Evolutionary conservation across 2,797 vertebrate species (phyloP), one percentile per base, ranked within the genome.

Genomic region (Protosalanx chinensis): DNA sequence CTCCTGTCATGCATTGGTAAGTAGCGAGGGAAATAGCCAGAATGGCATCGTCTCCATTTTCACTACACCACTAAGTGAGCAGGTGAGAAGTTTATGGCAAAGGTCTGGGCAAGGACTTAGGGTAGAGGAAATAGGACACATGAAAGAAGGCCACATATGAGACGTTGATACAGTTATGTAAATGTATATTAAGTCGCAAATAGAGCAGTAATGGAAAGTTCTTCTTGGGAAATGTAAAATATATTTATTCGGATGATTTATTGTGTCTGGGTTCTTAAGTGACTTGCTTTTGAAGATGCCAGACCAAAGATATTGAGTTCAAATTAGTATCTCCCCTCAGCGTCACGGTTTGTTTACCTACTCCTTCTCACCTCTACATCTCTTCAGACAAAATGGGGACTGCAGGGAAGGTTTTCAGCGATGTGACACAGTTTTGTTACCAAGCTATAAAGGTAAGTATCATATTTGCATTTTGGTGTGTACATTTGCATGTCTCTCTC

Each of bases 281-380:
- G 73, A 79, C 75, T 82, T 81, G 81, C 85, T 87, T 33, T 84
- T 78, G 67, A 79, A 83, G 72, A 81, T 87, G 79, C 83, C 82
- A 88, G 86, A 87, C 72, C 75, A 80, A 79, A 82, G 82, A 88
- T 88, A 87, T 80, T 82, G 84, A 82, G 82, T 67, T 0, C 84
- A 86, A 85, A 90, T 91, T 90, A 89, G 88, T 88, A 91, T 90
- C 90, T 90, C 88, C 90, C 89, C 89, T 90, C 88, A 76, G 87
- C 88, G 86, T 88, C 81, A 84, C 85, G 86, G 85, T 88, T 87
- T 89, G 89, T 91, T 91, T 90, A 89, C 89, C 85, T 84, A 83
- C 85, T 71, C 88, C 80, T 79, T 71, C 75, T 86, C 85, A 81
- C 82, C 86, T 86, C 81, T 77, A 81, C 79, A 83, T 88, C 84